Conservation (phyloP, 2,888 invertebrate genomes). For the Patella caerulea region DNA sequence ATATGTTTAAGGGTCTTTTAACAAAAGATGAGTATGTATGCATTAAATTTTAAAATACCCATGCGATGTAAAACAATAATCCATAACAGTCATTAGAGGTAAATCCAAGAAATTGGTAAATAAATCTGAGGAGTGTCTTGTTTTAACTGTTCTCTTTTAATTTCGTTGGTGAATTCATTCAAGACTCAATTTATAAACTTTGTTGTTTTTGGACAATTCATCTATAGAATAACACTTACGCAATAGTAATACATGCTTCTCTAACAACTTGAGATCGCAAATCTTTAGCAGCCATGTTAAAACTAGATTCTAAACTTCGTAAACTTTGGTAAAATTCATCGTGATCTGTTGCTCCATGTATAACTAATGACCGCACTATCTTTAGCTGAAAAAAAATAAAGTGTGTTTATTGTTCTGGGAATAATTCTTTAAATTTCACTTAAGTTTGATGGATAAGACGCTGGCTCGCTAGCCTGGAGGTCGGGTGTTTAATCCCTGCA, state of each 20-base stretch:
- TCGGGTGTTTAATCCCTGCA: too few relatives aligned
- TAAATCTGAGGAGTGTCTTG: too few relatives aligned
- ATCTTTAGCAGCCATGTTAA: conserved; percentile 64
- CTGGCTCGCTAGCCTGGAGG: too few relatives aligned
- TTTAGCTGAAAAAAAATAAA: conserved; percentile 79
- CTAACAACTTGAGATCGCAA: conserved; percentile 89
- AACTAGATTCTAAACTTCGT: conserved; percentile 78
- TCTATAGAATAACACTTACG: conserved; percentile 73
- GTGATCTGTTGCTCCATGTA: conserved; percentile 85
- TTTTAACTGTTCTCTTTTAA: too few relatives aligned
- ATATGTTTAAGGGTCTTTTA: neutral
- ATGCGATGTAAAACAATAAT: too few relatives aligned
- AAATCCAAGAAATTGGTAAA: too few relatives aligned
- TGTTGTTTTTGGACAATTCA: too few relatives aligned
- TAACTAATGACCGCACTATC: conserved; percentile 85
- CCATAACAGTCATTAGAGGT: too few relatives aligned
- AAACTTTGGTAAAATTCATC: conserved; percentile 83
- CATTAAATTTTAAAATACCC: too few relatives aligned
- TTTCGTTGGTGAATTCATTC: too few relatives aligned
- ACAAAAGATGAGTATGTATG: too few relatives aligned
- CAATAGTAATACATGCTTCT: conserved; percentile 95
- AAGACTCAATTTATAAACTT: too few relatives aligned
- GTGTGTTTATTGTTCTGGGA: neutral
- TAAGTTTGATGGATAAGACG: neutral
- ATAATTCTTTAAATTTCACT: neutral